Evolutionary conservation across 2,888 invertebrate species (phyloP), one percentile per base, ranked within the genome.

Genomic region (Elaeidobius kamerunicus): DNA sequence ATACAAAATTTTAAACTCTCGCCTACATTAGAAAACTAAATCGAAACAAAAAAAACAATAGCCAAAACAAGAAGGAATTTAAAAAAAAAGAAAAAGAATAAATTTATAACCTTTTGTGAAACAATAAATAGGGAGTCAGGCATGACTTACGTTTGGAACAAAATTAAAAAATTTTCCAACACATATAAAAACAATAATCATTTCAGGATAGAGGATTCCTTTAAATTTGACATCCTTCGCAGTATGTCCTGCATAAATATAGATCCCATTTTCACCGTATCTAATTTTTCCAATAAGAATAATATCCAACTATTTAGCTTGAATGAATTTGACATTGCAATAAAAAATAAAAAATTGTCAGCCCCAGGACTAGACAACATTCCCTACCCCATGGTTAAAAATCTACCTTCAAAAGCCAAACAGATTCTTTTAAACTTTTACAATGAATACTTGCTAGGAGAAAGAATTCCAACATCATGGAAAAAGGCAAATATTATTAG

Each of bases 311-410:
- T 32, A 12, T 32, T 32, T 32, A n/a, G 4, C 32, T 9, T 5
- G 9, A 4, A 23, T 9, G 23, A 19, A 42, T n/a, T 11, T 5
- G 12, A 20, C n/a, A 23, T 19, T 49, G 15, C 14, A 2, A 5
- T 12, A 19, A 6, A 19, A 43, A 16, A 43, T 27, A 50, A 50
- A 35, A 28, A 43, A 32, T 32, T 32, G n/a, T 44, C 43, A 6
- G 23, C 51, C 11, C 27, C 51, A 19, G 51, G 51, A 6, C 15
- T 12, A 16, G 51, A 51, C 18, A 14, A 51, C 12, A 51, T 51
- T n/a, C 9, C 44, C 2, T 39, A 52, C 17, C 9, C 27, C 6
- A 36, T 52, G 30, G 15, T 39, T 15, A 45, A 45, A 14, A 20
- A 35, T 30, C 11, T 44, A 16, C 34, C 43, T 3, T n/a, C n/a